Percentiles rank a stretch among this genome's conserved stretches.
Conservation (phyloP, 2,888 invertebrate genomes). For the Limnephilus marmoratus region DNA sequence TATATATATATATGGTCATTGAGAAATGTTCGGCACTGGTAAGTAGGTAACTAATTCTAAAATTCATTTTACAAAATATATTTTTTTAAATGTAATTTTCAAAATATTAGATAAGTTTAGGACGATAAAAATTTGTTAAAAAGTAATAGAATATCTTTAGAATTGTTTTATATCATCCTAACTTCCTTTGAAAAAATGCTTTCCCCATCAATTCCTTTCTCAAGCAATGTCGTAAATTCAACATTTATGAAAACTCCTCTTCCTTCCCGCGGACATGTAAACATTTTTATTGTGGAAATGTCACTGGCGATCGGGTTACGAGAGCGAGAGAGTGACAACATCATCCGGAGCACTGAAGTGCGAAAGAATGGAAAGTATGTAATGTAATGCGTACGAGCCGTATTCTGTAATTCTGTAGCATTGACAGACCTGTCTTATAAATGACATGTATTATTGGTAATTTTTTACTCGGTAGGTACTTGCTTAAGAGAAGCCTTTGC, state of each 20-base stretch:
- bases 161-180: too few species aligned
- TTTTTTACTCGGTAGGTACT: background rate
- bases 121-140: too few species aligned
- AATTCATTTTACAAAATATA: too few species aligned
- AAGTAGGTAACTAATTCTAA: too few species aligned
- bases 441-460: slow-evolving; percentile 4
- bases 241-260: background rate
- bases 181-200: too few species aligned
- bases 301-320: background rate
- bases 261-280: background rate
- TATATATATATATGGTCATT: too few species aligned
- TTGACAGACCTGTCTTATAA: background rate
- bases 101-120: too few species aligned
- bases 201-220: background rate
- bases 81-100: too few species aligned
- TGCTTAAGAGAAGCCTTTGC: background rate
- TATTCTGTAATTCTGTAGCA: background rate
- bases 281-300: background rate
- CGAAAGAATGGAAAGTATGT: background rate
- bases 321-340: background rate
- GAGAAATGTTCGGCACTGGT: too few species aligned
- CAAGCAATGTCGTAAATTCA: background rate
- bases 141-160: too few species aligned
- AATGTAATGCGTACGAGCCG: background rate
- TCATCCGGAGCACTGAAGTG: background rate